A percentile compares a stretch with the other conserved stretches of the same genome.
These are phyloP conservation scores for Drosophila carrolli DNA, from an alignment of 1,140 invertebrate genomes.

Conservation along the genomic window DNA sequence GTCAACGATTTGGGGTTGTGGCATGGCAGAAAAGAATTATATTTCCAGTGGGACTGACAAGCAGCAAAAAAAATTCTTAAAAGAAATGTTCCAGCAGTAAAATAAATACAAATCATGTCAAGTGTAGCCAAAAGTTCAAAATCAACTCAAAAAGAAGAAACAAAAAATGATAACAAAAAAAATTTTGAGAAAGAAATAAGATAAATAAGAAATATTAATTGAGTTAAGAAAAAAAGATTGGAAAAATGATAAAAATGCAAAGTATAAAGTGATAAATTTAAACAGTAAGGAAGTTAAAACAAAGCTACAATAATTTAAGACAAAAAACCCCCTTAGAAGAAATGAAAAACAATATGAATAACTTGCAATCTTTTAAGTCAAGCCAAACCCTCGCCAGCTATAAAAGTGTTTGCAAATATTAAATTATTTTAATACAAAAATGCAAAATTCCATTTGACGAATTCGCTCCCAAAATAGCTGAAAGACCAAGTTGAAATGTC, in stretches of 20 bases:
- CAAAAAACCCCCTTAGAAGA: not conserved
- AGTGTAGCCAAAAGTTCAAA: conserved; percentile 39
- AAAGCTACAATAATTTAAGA: not conserved
- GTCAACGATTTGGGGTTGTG: conserved; percentile 45
- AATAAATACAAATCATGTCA: conserved; percentile 61
- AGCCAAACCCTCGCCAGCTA: not conserved
- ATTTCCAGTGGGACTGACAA: conserved; percentile 57
- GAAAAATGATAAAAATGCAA: too few relatives aligned
- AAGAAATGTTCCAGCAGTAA: conserved; percentile 30
- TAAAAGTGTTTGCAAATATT: not conserved
- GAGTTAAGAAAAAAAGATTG: not conserved
- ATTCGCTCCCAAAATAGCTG: conserved; percentile 20
- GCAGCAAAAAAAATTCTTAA: conserved; percentile 10
- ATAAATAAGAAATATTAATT: not conserved
- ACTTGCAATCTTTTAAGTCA: not conserved
- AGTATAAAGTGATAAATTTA: too few relatives aligned
- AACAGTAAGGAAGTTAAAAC: too few relatives aligned
- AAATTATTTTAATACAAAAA: not conserved
- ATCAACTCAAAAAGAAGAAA: conserved; percentile 23
- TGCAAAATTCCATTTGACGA: conserved; percentile 18
- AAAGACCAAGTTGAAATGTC: conserved; percentile 34
- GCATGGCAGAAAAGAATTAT: conserved; percentile 54
- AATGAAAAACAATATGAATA: not conserved
- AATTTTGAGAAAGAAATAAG: conserved; percentile 2
- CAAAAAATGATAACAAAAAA: conserved; percentile 12